Evolutionary conservation across 2,797 vertebrate species (phyloP).

Genomic region (Zalophus californianus): DNA sequence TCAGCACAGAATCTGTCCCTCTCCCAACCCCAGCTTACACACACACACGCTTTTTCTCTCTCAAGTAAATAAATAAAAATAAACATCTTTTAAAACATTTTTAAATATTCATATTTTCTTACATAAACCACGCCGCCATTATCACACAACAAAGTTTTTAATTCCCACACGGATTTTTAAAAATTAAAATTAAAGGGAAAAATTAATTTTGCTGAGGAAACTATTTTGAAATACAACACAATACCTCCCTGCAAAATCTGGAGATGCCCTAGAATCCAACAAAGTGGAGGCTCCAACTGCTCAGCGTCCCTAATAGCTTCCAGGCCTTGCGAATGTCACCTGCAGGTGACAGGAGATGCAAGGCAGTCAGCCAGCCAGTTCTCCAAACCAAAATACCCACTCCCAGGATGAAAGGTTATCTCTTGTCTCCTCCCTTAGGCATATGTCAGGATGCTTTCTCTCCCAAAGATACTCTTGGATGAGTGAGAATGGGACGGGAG

Average conservation of each 20-base stretch:
- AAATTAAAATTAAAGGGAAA: slow-evolving; percentile 2
- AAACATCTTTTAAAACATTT: not conserved
- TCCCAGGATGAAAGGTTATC: not conserved
- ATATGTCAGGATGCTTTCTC: not conserved
- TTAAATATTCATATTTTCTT: not conserved
- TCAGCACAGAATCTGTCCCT: not conserved
- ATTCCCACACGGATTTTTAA: not conserved
- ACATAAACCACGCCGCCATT: not conserved
- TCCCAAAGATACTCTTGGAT: not conserved
- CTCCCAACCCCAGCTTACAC: not conserved
- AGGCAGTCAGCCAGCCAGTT: not conserved
- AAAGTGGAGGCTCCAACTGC: not conserved
- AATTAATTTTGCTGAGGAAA: not conserved
- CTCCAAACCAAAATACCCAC: not conserved
- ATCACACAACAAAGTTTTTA: not conserved
- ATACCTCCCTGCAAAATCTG: not conserved
- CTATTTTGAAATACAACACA: not conserved
- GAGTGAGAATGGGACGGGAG: not conserved
- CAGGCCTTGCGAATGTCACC: not conserved
- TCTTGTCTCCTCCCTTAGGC: not conserved
- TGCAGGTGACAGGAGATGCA: not conserved
- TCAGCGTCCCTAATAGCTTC: not conserved
- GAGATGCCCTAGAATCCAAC: not conserved
- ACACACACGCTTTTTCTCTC: not conserved
- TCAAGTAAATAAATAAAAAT: not conserved